A percentile compares a stretch with the other conserved stretches of the same genome.
Conservation (phyloP, 2,888 invertebrate genomes). For the Lysandra coridon region DNA sequence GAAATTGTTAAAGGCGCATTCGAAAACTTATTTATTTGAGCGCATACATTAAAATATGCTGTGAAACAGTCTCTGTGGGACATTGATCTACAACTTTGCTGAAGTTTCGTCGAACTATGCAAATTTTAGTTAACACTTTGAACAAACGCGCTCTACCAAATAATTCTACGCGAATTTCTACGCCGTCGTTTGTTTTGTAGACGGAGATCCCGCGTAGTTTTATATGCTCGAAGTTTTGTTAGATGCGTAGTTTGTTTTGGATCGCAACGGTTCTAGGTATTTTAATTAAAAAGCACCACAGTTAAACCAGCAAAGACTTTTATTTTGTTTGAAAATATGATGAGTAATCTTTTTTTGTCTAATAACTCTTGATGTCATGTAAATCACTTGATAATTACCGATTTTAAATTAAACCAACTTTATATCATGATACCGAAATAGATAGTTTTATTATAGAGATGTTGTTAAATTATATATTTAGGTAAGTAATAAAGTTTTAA, state of each 20-base stretch:
- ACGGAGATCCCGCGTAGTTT: constrained; percentile 16
- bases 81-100: constrained; percentile 56
- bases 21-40: constrained; percentile 41
- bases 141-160: constrained; percentile 59
- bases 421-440: too few relatives aligned
- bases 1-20: constrained; percentile 29
- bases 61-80: constrained; percentile 48
- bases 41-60: constrained; percentile 48
- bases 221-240: not conserved
- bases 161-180: constrained; percentile 44
- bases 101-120: constrained; percentile 66
- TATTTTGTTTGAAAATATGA: too few relatives aligned
- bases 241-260: not conserved
- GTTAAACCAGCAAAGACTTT: too few relatives aligned
- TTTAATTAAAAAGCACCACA: not conserved
- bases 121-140: constrained; percentile 68
- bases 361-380: too few relatives aligned
- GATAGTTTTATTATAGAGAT: too few relatives aligned
- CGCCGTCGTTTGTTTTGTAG: constrained; percentile 30
- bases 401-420: too few relatives aligned
- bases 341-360: too few relatives aligned
- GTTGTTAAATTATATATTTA: too few relatives aligned
- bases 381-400: too few relatives aligned
- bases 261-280: not conserved
- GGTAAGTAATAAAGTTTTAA: too few relatives aligned